A percentile compares a stretch with the other conserved stretches of the same genome.
These are phyloP conservation scores for Callipepla squamata DNA, from an alignment of 2,113 vertebrate species.

Conservation along the genomic window DNA sequence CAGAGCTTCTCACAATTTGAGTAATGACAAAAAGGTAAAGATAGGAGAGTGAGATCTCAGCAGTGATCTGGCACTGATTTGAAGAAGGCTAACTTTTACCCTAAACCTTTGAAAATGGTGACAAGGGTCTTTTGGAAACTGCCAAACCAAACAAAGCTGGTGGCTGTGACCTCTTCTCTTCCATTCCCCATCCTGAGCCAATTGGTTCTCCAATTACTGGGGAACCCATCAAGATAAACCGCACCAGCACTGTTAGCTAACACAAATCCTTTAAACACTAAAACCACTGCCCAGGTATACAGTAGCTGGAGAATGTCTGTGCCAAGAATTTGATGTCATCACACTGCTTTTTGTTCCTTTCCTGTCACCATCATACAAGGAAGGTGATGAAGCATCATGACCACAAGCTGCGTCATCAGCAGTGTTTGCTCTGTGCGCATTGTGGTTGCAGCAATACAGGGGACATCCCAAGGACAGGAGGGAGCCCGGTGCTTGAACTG, in stretches of 20 bases:
- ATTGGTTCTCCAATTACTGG: not conserved
- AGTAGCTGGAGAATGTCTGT: not conserved
- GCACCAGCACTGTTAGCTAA: not conserved
- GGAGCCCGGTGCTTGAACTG: fast-evolving
- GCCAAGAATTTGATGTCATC: not conserved
- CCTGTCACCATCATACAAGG: not conserved
- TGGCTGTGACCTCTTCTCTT: not conserved
- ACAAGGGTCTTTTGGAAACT: not conserved
- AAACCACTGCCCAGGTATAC: not conserved
- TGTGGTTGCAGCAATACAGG: fast-evolving
- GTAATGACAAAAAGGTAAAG: not conserved
- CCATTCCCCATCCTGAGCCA: not conserved
- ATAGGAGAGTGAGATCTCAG: not conserved
- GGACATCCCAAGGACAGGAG: not conserved
- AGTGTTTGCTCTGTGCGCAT: fast-evolving
- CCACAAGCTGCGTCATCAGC: not conserved
- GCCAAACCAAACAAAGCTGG: not conserved
- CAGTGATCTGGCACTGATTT: not conserved
- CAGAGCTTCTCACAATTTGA: not conserved
- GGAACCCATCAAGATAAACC: not conserved
- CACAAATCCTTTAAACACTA: not conserved
- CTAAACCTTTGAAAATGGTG: not conserved
- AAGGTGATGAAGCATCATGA: slow-evolving; percentile 2
- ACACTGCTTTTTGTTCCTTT: not conserved
- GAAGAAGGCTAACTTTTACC: not conserved